Base-by-base conservation (phyloP, 2,797 vertebrate genomes). In the Poeciliopsis gracilis region DNA sequence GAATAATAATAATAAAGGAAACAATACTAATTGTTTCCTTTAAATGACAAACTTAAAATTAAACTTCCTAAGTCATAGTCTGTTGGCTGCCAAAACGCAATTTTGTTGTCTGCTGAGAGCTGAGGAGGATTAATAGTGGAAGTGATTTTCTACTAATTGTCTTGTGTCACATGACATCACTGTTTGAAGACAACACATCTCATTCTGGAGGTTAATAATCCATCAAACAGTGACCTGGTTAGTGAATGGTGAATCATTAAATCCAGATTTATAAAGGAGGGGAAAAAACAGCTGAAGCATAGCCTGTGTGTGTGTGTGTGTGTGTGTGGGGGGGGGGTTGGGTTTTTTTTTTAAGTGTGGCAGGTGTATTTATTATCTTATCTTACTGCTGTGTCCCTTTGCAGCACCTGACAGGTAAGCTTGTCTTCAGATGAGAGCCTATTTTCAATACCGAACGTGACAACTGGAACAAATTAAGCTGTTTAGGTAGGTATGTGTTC, bases 401-500 rank as follows among this genome's bases (percentile, higher is more conserved):
- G 67, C 20, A 20, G 28, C 23, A 2, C 43, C n/a, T 51, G 45
- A 55, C 72, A 38, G 63, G 23, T 18, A 46, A 76, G 74, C 30
- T 15, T 30, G 23, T 77, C 70, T 23, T 73, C 71, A 77, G 63
- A 23, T n/a, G 23, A 41, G 43, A 77, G 53, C 15, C 25, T 33
- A 57, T 84, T 80, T 12, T 73, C 5, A 16, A 41, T 9, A 43
- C 28, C 74, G 49, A 55, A 15, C 66, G 38, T 77, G 70, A 66
- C 15, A 16, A 73, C 53, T 20, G 2, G n/a, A 43, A 16, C 45
- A 77, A 25, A 53, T 86, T 59, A 69, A 66, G 69, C 75, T 73
- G 75, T 82, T 78, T 67, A 41, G 61, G 13, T 57, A 46, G 38
- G 78, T 82, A 81, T 0, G 0, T 76, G 55, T 86, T 85, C 43